A percentile compares a stretch with the other conserved stretches of the same genome.
Evolutionary conservation across 2,888 invertebrate species (phyloP).

Genomic region (Orchestes rusci): DNA sequence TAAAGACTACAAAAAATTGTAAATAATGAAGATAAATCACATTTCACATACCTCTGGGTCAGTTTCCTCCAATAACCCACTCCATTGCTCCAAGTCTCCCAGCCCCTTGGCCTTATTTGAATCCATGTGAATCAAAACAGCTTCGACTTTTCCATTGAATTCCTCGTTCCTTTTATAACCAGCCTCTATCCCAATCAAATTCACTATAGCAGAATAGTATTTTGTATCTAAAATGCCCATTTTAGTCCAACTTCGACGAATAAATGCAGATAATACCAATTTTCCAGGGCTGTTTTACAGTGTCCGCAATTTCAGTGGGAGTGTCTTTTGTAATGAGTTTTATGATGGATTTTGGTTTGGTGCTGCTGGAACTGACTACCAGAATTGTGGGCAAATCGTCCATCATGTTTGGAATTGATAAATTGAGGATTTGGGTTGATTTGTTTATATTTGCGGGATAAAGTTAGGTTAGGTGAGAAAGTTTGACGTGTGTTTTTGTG

Average conservation of each 20-base stretch:
- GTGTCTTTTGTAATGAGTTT: constrained; percentile 39
- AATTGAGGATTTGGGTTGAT: too few species aligned
- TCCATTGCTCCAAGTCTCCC: constrained; percentile 39
- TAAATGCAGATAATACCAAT: constrained; percentile 36
- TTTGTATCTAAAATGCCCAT: constrained; percentile 49
- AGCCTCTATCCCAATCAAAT: constrained; percentile 49
- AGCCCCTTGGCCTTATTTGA: constrained; percentile 46
- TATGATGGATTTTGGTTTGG: constrained; percentile 41
- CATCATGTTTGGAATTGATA: constrained; percentile 21
- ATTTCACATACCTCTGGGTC: constrained; percentile 44
- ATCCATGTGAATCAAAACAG: constrained; percentile 58
- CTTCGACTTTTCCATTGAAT: constrained; percentile 50
- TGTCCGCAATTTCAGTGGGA: constrained; percentile 27
- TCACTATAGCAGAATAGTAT: constrained; percentile 60
- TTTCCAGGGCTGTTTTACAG: constrained; percentile 45
- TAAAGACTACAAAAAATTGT: neutral
- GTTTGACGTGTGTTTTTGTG: too few species aligned
- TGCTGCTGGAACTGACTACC: constrained; percentile 41
- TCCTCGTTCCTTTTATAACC: constrained; percentile 45
- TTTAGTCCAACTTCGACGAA: neutral
- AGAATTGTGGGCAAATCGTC: constrained; percentile 36
- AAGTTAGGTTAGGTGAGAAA: too few species aligned
- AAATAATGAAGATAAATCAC: too few species aligned
- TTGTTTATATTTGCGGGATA: neutral
- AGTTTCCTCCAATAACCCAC: constrained; percentile 34